A percentile compares a stretch with the other conserved stretches of the same genome.
Evolutionary conservation across 2,113 vertebrate species (phyloP).

Genomic region (Microtus montanus): DNA sequence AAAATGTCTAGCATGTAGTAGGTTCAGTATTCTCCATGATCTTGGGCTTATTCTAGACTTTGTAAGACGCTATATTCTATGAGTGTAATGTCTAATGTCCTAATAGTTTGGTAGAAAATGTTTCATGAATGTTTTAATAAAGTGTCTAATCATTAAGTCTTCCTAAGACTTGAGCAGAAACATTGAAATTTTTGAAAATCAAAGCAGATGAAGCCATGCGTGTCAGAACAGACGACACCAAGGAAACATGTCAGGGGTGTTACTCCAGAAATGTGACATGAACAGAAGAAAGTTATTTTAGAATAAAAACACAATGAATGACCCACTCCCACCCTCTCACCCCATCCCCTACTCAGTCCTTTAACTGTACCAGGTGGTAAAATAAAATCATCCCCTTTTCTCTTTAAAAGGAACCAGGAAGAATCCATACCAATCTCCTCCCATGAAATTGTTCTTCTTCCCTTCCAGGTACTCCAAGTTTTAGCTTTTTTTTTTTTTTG

Average conservation of each 20-base stretch:
- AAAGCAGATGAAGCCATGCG: not conserved
- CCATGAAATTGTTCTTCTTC: not conserved
- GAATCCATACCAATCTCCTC: not conserved
- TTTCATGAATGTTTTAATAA: not conserved
- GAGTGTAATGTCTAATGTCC: not conserved
- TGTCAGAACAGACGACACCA: not conserved
- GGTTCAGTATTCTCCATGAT: not conserved
- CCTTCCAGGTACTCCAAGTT: not conserved
- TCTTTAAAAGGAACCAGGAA: not conserved
- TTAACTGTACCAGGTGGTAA: not conserved
- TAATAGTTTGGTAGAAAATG: not conserved
- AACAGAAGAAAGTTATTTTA: not conserved
- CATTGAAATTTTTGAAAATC: not conserved
- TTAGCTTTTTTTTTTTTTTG: not conserved
- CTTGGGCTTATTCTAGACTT: not conserved
- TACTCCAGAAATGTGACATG: not conserved
- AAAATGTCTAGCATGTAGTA: not conserved
- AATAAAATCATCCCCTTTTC: not conserved
- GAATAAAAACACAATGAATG: not conserved
- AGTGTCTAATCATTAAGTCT: not conserved
- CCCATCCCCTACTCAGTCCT: too few species aligned
- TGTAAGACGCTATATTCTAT: not conserved
- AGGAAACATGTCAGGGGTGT: too few species aligned
- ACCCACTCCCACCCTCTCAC: not conserved
- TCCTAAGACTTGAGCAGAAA: not conserved